These are phyloP conservation scores for Mirza zaza DNA, from an alignment of 2,113 vertebrate genomes.

Conservation along the genomic window DNA sequence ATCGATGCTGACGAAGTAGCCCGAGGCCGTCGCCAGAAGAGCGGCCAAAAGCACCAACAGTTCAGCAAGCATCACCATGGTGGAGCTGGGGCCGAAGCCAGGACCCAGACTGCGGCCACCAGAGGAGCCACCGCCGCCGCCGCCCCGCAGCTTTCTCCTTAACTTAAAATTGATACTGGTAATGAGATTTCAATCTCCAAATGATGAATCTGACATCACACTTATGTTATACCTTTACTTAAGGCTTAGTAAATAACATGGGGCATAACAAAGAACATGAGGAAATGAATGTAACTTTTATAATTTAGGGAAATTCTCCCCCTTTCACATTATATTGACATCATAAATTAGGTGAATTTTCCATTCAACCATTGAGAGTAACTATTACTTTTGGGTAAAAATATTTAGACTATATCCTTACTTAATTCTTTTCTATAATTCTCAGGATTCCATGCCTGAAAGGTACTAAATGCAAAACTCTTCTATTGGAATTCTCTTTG, in stretches of 20 bases:
- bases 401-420: not conserved
- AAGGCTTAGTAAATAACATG: too few relatives aligned
- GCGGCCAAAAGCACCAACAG: conserved; percentile 89
- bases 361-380: not conserved
- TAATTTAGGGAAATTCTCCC: not conserved
- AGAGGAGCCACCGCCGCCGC: conserved; percentile 19
- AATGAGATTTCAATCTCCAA: conserved; percentile 53
- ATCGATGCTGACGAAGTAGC: conserved; percentile 98
- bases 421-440: not conserved
- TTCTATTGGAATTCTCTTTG: not conserved
- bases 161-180: conserved; percentile 38
- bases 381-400: conserved; percentile 7
- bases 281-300: not conserved
- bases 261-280: not conserved
- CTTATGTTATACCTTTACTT: not conserved
- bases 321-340: not conserved
- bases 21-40: conserved; percentile 89
- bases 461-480: not conserved
- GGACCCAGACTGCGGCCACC: conserved; percentile 70
- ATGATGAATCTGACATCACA: not conserved
- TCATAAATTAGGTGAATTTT: not conserved
- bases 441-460: not conserved
- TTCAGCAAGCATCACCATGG: conserved; percentile 93
- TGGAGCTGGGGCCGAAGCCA: conserved; percentile 67
- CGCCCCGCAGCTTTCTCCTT: conserved; percentile 2